Percentiles rank a stretch among this genome's conserved stretches.
Conservation (phyloP, 2,888 invertebrate species). For the Rhingia campestris region DNA sequence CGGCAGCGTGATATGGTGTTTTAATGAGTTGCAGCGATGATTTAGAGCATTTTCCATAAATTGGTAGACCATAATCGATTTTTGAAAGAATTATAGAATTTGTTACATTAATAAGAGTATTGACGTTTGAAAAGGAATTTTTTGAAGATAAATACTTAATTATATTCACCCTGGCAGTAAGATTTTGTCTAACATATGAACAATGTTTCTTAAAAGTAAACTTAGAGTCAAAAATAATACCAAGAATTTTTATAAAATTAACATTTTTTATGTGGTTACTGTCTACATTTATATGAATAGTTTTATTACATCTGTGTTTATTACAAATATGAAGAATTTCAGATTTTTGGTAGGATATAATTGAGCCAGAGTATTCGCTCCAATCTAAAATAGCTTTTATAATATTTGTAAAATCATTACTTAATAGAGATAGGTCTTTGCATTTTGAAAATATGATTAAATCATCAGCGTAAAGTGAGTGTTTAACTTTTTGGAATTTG, state of each 20-base stretch:
- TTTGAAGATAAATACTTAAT: neutral
- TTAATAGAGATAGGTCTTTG: no score
- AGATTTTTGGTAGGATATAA: neutral
- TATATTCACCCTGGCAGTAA: constrained; percentile 1
- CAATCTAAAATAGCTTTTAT: neutral
- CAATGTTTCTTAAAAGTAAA: constrained; percentile 1
- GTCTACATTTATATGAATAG: neutral
- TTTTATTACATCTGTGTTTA: neutral
- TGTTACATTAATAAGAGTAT: neutral
- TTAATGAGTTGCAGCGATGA: neutral
- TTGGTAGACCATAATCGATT: neutral
- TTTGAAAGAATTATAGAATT: neutral
- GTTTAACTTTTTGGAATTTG: no score
- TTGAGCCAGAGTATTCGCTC: neutral
- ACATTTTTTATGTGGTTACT: neutral
- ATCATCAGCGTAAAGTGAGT: no score
- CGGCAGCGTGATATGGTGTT: neutral
- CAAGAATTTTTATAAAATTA: neutral
- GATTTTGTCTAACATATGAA: neutral
- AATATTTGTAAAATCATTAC: no score
- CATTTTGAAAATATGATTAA: no score
- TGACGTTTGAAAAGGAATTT: neutral
- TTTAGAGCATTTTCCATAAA: neutral
- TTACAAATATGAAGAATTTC: neutral
- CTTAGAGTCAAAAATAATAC: neutral